phyloP scores from a whole-genome alignment of 2,113 vertebrate genomes.

The Reinhardtius hippoglossoides region DNA sequence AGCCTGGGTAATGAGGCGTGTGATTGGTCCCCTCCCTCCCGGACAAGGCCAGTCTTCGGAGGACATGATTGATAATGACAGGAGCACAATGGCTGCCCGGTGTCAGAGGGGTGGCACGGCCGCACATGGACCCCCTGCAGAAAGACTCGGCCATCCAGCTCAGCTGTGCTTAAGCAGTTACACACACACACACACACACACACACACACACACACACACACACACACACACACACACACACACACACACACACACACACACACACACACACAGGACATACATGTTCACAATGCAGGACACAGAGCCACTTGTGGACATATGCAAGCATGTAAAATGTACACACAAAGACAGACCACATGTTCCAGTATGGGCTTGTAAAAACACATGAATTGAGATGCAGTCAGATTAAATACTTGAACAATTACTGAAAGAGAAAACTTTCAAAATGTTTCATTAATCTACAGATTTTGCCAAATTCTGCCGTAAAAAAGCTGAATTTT shows the following conservation, averaged over 20 bases:
- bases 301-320: slow-evolving; percentile 6
- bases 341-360: slow-evolving; percentile 3
- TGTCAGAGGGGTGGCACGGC: slow-evolving; percentile 79
- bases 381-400: background rate
- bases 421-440: no score
- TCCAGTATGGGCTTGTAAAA: slow-evolving; percentile 1
- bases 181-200: slow-evolving; percentile 8
- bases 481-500: no score
- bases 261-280: background rate
- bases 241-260: slow-evolving; percentile 11
- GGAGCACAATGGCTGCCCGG: slow-evolving; percentile 79
- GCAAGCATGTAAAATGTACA: slow-evolving; percentile 1
- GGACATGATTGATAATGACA: slow-evolving; percentile 86
- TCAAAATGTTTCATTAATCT: no score
- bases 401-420: background rate
- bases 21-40: slow-evolving; percentile 85
- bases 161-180: slow-evolving; percentile 54
- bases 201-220: background rate
- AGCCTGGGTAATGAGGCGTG: slow-evolving; percentile 86
- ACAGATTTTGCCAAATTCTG: no score
- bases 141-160: slow-evolving; percentile 41
- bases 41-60: slow-evolving; percentile 80
- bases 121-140: slow-evolving; percentile 60
- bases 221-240: slow-evolving; percentile 6
- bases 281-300: slow-evolving; percentile 25